These are phyloP conservation scores for Cartodere bifasciata DNA, from an alignment of 2,888 invertebrate species.

Conservation along the genomic window DNA sequence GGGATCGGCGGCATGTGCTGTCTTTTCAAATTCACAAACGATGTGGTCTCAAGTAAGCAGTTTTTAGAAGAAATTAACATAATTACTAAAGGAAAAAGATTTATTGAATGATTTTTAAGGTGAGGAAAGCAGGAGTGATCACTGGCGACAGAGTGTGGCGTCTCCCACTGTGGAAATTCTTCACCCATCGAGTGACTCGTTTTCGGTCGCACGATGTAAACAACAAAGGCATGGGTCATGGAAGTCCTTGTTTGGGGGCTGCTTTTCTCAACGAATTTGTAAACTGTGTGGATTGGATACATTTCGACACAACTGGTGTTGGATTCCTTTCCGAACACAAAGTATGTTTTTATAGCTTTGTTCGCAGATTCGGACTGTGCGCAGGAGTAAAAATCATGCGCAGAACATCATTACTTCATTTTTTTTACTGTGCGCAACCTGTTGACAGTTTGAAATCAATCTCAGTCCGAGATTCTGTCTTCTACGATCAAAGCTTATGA, in stretches of 20 bases:
- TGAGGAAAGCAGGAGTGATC: constrained; percentile 37
- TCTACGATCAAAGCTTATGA: too few relatives aligned
- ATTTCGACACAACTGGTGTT: constrained; percentile 46
- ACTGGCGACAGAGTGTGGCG: constrained; percentile 52
- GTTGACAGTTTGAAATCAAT: too few relatives aligned
- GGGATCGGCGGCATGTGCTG: constrained; percentile 41
- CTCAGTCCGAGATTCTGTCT: too few relatives aligned
- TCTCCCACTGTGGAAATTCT: constrained; percentile 46
- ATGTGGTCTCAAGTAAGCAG: constrained; percentile 42
- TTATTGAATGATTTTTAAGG: too few relatives aligned
- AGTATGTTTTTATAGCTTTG: too few relatives aligned
- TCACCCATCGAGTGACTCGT: constrained; percentile 35
- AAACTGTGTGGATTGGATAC: constrained; percentile 43
- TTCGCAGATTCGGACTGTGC: too few relatives aligned
- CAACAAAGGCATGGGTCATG: constrained; percentile 31
- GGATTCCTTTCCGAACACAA: constrained; percentile 40
- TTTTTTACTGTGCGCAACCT: too few relatives aligned
- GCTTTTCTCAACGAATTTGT: constrained; percentile 42
- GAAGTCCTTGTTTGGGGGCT: constrained; percentile 30
- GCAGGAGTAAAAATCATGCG: too few relatives aligned
- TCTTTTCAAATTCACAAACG: constrained; percentile 40
- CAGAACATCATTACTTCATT: too few relatives aligned
- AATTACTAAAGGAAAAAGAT: too few relatives aligned
- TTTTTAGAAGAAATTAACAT: too few relatives aligned
- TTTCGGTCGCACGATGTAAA: constrained; percentile 30